These are phyloP conservation scores for Daboia siamensis DNA, from an alignment of 2,113 vertebrate genomes.

Conservation along the genomic window DNA sequence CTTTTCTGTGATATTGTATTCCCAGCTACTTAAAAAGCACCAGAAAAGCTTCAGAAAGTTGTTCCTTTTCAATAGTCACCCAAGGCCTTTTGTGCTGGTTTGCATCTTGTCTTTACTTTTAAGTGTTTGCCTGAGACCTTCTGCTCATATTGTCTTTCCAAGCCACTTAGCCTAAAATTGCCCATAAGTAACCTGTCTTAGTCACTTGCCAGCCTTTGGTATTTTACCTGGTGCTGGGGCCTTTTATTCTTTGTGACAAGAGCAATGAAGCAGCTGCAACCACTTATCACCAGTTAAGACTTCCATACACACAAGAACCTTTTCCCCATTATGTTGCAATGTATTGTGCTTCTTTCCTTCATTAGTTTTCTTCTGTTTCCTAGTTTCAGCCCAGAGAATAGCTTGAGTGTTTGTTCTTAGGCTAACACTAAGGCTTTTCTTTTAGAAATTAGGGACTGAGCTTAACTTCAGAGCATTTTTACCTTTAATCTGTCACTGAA, in stretches of 20 bases:
- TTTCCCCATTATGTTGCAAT: neutral
- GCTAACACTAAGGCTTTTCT: neutral
- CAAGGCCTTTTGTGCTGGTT: neutral
- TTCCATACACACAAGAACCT: neutral
- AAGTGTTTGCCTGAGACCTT: conserved; percentile 32
- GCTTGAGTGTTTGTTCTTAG: neutral
- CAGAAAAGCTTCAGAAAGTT: neutral
- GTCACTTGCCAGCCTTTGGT: neutral
- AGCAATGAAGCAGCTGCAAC: conserved; percentile 39
- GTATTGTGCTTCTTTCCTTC: rapidly evolving
- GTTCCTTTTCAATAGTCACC: neutral
- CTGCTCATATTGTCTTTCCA: conserved; percentile 33
- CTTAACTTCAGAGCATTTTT: neutral
- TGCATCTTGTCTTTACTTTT: neutral
- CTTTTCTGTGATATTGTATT: neutral
- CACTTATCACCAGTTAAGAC: neutral
- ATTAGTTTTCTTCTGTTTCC: rapidly evolving
- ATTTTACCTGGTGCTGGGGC: conserved; percentile 4
- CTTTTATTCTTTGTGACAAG: conserved; percentile 43
- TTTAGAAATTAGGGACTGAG: neutral
- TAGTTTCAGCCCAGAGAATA: neutral
- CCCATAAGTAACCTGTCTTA: conserved; percentile 34
- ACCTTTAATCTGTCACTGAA: neutral
- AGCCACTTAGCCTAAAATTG: conserved; percentile 49
- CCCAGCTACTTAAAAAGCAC: neutral